phyloP scores from a whole-genome alignment of 2,113 vertebrate species.

The Lampris incognitus region DNA sequence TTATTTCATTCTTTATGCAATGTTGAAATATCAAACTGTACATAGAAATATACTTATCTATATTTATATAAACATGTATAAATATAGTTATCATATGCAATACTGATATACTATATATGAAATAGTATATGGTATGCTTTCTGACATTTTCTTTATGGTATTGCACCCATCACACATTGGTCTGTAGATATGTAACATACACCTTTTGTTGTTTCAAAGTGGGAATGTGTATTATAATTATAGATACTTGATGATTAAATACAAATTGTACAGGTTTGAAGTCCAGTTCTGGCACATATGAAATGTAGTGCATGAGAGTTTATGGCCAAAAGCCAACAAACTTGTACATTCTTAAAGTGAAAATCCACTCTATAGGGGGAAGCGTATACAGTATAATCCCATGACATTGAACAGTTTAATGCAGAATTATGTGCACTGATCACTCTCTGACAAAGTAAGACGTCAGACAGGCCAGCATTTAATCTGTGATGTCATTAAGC shows the following conservation, averaged over 20 bases:
- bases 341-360: constrained; percentile 64
- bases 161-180: constrained; percentile 76
- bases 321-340: constrained; percentile 62
- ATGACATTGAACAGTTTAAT: constrained; percentile 54
- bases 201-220: constrained; percentile 75
- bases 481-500: constrained; percentile 35
- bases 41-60: constrained; percentile 83
- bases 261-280: constrained; percentile 83
- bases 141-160: constrained; percentile 72
- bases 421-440: constrained; percentile 48
- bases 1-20: constrained; percentile 86
- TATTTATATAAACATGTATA: constrained; percentile 86
- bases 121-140: constrained; percentile 77
- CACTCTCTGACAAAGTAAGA: constrained; percentile 56
- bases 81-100: constrained; percentile 84
- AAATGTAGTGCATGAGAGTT: constrained; percentile 66
- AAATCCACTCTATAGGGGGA: constrained; percentile 61
- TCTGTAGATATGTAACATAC: constrained; percentile 87
- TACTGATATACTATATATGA: constrained; percentile 77
- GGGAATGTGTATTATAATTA: constrained; percentile 80
- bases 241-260: constrained; percentile 85
- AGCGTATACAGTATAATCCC: constrained; percentile 51
- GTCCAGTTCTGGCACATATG: constrained; percentile 85
- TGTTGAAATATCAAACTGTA: constrained; percentile 85
- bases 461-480: constrained; percentile 31